Base-by-base conservation (phyloP, 2,113 vertebrate species). In the Taxidea taxus region DNA sequence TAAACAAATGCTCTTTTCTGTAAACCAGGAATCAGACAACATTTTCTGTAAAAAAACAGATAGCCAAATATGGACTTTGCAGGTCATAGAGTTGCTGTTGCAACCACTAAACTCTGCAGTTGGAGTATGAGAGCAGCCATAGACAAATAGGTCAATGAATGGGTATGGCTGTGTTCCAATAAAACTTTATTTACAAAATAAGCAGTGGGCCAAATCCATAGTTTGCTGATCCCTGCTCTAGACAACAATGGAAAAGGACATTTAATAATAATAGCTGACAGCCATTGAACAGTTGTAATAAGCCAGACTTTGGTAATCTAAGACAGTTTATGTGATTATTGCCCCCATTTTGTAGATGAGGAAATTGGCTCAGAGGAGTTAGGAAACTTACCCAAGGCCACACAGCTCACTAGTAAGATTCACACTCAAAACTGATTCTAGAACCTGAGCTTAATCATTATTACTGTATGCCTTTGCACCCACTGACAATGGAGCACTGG, bases 141-240 rank as follows among this genome's bases (percentile, higher is more conserved):
- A 47, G 75, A 51, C 29, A 78, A 77, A 49, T 16, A 62, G 18
- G 34, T 34, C 39, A 62, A 37, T 37, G 27, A 56, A 18, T 58
- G 47, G 2, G 1, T 42, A 14, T 54, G 83, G 47, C 47, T 74
- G 1, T 51, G 34, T 84, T 81, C 80, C 18, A 72, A 34, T 51
- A 90, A 81, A 75, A 86, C 85, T 95, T 87, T 81, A 84, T 62
- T 96, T 44, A 75, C 29, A 74, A 81, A 82, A 7, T 42, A 92
- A 81, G 51, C 12, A 1, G 25, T 64, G 78, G 7, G 44, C 2
- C 66, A 54, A 14, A 51, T 74, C 18, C 27, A 7, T 29, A 49
- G 54, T 84, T 72, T 81, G 39, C 68, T 74, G 8, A 66, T 66
- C 70, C 60, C 37, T 87, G 31, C 68, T 85, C 56, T 56, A 78